Evolutionary conservation across 2,888 invertebrate genomes (phyloP).

Genomic region (Hypsopygia costalis): DNA sequence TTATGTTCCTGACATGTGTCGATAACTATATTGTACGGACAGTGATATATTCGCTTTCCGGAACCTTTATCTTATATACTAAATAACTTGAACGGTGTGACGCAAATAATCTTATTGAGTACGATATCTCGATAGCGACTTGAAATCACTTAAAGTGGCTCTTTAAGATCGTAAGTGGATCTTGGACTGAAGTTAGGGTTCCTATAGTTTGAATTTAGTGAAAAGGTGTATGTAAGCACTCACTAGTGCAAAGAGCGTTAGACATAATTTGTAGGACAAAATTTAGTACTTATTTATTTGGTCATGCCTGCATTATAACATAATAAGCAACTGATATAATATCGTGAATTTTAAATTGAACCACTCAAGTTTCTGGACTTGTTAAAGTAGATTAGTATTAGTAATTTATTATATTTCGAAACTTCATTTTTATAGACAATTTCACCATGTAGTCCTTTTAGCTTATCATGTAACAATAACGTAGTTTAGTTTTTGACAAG

Average conservation of each 20-base stretch:
- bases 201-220: slow-evolving; percentile 68
- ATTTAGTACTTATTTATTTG: slow-evolving; percentile 7
- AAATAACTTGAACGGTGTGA: neutral
- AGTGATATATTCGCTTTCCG: slow-evolving; percentile 8
- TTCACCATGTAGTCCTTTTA: too few relatives aligned
- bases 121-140: neutral
- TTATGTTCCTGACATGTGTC: neutral
- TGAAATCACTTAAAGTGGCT: slow-evolving; percentile 9
- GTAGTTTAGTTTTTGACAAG: too few relatives aligned
- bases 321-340: neutral
- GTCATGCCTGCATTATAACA: neutral
- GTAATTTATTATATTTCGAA: slow-evolving; percentile 17
- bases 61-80: neutral
- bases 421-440: too few relatives aligned
- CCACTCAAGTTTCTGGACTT: slow-evolving; percentile 7
- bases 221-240: slow-evolving; percentile 35
- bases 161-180: slow-evolving; percentile 40
- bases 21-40: neutral
- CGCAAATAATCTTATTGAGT: neutral
- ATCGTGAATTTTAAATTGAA: slow-evolving; percentile 1
- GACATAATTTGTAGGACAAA: slow-evolving; percentile 32
- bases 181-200: slow-evolving; percentile 73
- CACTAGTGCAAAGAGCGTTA: slow-evolving; percentile 36
- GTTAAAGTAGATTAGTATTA: slow-evolving; percentile 19
- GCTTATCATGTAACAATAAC: too few relatives aligned